A percentile compares a stretch with the other conserved stretches of the same genome.
Evolutionary conservation across 2,797 vertebrate genomes (phyloP).

Genomic region (Sphaeramia orbicularis): DNA sequence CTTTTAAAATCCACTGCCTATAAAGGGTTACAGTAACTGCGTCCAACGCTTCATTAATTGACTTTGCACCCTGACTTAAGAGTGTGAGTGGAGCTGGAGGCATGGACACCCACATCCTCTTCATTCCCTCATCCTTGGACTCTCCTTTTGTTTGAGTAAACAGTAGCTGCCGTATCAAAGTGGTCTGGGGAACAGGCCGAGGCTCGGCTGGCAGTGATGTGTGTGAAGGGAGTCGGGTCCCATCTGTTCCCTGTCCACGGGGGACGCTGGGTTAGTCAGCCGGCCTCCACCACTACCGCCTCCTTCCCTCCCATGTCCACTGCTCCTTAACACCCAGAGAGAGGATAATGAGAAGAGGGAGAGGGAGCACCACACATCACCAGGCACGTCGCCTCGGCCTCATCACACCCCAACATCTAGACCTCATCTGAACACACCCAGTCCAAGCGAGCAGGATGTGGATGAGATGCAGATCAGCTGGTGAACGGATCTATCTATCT

Average conservation of each 20-base stretch:
- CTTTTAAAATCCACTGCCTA: too few species aligned
- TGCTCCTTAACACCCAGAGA: slow-evolving; percentile 73
- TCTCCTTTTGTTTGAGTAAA: slow-evolving; percentile 58
- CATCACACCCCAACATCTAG: slow-evolving; percentile 27
- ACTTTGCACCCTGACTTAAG: too few species aligned
- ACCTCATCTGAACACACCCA: slow-evolving; percentile 52
- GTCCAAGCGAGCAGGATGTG: slow-evolving; percentile 34
- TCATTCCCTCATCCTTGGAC: slow-evolving; percentile 30
- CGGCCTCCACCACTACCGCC: slow-evolving; percentile 50
- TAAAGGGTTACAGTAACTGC: too few species aligned
- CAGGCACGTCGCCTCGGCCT: slow-evolving; percentile 37
- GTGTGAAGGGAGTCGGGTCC: slow-evolving; percentile 72
- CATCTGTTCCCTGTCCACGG: slow-evolving; percentile 78
- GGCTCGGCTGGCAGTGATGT: slow-evolving; percentile 73
- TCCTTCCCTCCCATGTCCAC: slow-evolving; percentile 40
- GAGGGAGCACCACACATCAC: slow-evolving; percentile 58
- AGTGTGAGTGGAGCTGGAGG: background rate
- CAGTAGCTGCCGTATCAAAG: slow-evolving; percentile 53
- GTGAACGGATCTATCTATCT: slow-evolving; percentile 11
- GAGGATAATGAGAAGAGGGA: slow-evolving; percentile 80
- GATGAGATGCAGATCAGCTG: slow-evolving; percentile 46
- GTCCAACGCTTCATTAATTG: too few species aligned
- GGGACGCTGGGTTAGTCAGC: slow-evolving; percentile 65
- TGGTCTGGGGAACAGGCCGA: slow-evolving; percentile 56
- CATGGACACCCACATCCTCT: slow-evolving; percentile 20